phyloP scores from a whole-genome alignment of 1,140 invertebrate species.

The Pogonomyrmex californicus region DNA sequence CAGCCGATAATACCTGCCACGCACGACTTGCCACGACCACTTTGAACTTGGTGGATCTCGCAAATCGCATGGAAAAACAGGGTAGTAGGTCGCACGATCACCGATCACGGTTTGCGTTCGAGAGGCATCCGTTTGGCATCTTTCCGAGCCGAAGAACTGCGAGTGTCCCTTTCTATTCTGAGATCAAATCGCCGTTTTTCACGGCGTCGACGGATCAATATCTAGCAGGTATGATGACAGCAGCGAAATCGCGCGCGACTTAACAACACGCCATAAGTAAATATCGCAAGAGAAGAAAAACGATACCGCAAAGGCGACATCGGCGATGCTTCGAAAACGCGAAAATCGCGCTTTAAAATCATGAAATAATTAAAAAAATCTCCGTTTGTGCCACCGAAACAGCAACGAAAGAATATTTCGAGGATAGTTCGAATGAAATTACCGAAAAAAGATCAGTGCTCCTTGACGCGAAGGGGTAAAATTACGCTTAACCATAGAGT shows the following conservation, averaged over 20 bases:
- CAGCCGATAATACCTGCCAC: constrained; percentile 74
- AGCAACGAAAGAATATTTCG: background rate
- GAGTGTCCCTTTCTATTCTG: constrained; percentile 44
- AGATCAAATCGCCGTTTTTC: constrained; percentile 66
- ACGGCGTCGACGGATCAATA: constrained; percentile 53
- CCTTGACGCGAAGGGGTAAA: constrained; percentile 67
- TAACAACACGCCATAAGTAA: constrained; percentile 8
- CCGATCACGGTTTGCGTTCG: constrained; percentile 44
- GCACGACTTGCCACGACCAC: constrained; percentile 78
- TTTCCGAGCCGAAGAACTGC: constrained; percentile 44
- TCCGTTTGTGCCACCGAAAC: background rate
- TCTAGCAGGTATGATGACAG: background rate
- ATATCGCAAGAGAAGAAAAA: constrained; percentile 6
- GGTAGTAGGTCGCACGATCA: constrained; percentile 78
- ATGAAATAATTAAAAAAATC: background rate
- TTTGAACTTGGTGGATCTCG: constrained; percentile 81
- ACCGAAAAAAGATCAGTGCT: constrained; percentile 44
- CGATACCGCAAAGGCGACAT: background rate
- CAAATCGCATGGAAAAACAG: constrained; percentile 80
- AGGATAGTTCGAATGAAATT: constrained; percentile 64
- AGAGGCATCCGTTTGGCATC: constrained; percentile 71
- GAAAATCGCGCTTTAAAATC: no score
- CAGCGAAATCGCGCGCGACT: constrained; percentile 15
- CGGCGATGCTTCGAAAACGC: background rate
- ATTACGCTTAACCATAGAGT: constrained; percentile 73